These are phyloP conservation scores for Prorops nasuta DNA, from an alignment of 1,140 invertebrate species.

Conservation along the genomic window DNA sequence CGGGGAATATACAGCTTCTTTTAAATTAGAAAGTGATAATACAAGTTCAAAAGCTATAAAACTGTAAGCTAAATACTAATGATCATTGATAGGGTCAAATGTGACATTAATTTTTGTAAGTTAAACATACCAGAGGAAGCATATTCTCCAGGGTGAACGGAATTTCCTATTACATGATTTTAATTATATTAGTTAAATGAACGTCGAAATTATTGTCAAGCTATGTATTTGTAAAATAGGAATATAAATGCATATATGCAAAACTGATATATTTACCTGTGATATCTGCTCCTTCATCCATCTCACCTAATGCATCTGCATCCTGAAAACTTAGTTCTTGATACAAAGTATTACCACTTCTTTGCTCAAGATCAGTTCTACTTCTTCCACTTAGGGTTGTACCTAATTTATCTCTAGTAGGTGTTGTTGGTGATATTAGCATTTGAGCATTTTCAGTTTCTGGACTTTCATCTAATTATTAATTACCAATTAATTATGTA, in stretches of 20 bases:
- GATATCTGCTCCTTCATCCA: constrained; percentile 82
- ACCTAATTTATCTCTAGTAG: constrained; percentile 45
- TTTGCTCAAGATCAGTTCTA: constrained; percentile 83
- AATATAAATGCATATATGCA: neutral
- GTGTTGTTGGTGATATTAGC: constrained; percentile 58
- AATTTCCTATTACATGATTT: constrained; percentile 71
- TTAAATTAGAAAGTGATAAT: no score
- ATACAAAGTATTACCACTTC: constrained; percentile 87
- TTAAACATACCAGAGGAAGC: constrained; percentile 88
- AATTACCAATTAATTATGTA: neutral
- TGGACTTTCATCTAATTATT: constrained; percentile 46
- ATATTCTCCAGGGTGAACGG: constrained; percentile 98
- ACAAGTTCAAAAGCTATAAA: no score
- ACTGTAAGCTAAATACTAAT: neutral
- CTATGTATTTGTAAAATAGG: constrained; percentile 2
- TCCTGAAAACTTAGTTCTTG: constrained; percentile 89
- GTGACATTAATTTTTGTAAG: constrained; percentile 6
- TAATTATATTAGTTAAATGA: constrained; percentile 2
- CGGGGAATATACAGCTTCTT: no score
- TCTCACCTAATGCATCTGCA: constrained; percentile 75
- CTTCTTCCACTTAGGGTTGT: constrained; percentile 63
- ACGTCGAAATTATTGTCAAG: neutral
- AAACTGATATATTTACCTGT: constrained; percentile 70
- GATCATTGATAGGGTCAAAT: neutral
- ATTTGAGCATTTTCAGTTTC: constrained; percentile 56